Conservation (phyloP, 1,140 invertebrate species). For the Sitobion miscanthi region DNA sequence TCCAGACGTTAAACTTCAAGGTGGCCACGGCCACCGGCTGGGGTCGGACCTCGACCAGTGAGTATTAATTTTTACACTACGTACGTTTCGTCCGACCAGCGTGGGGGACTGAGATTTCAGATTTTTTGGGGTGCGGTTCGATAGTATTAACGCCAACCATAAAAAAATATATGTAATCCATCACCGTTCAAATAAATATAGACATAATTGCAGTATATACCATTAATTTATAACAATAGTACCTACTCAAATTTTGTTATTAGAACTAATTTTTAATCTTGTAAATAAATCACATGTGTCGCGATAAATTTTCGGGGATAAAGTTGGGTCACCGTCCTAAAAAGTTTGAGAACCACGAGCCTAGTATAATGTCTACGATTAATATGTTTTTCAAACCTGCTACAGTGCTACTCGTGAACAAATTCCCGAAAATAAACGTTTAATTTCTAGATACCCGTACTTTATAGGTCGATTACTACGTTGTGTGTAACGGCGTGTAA, state of each 20-base stretch:
- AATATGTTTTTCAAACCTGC: not conserved
- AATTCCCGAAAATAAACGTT: not conserved
- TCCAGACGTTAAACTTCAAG: not conserved
- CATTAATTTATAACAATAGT: no score
- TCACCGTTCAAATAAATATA: not conserved
- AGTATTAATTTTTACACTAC: conserved; percentile 30
- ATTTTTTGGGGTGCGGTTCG: not conserved
- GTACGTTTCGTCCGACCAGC: not conserved
- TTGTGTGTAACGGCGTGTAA: no score
- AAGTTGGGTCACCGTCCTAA: no score
- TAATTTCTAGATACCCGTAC: not conserved
- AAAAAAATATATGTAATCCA: not conserved
- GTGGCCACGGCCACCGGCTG: conserved; percentile 65
- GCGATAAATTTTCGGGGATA: no score
- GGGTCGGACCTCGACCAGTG: conserved; percentile 62
- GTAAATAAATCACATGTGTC: no score
- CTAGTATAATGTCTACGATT: not conserved
- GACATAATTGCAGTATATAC: not conserved
- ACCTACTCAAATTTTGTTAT: no score
- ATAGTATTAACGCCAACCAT: not conserved
- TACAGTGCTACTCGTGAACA: not conserved
- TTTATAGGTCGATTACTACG: not conserved
- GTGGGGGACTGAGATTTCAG: not conserved
- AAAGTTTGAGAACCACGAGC: no score
- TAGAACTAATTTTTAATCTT: no score